These are phyloP conservation scores for Epinephelus fuscoguttatus DNA, from an alignment of 2,113 vertebrate genomes.

Conservation along the genomic window DNA sequence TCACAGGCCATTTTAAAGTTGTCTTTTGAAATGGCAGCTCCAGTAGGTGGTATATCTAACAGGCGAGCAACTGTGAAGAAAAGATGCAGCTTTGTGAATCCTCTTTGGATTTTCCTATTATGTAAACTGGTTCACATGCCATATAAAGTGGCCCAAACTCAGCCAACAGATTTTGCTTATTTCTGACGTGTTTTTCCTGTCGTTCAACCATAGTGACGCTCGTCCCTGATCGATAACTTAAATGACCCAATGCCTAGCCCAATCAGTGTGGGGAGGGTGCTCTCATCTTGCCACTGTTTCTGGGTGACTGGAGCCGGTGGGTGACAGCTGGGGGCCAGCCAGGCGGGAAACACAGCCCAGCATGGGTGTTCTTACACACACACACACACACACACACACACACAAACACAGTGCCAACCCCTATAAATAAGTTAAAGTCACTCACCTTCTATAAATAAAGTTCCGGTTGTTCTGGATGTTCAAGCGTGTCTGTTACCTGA, in stretches of 20 bases:
- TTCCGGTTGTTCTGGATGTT: constrained; percentile 47
- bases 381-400: background rate
- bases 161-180: background rate
- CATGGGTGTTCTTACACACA: constrained; percentile 14
- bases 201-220: background rate
- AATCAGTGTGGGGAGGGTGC: constrained; percentile 31
- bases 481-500: constrained; percentile 22
- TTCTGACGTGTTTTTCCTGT: background rate
- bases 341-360: constrained; percentile 53
- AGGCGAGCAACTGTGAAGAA: background rate
- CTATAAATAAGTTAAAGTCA: constrained; percentile 78
- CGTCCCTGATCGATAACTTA: background rate
- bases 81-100: background rate
- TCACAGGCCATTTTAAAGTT: constrained; percentile 11
- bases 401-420: constrained; percentile 34
- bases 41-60: background rate
- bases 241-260: background rate
- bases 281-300: constrained; percentile 54
- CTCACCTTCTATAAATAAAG: constrained; percentile 69
- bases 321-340: constrained; percentile 63
- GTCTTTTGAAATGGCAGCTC: constrained; percentile 2
- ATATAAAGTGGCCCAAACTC: background rate
- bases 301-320: constrained; percentile 57
- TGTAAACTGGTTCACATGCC: background rate
- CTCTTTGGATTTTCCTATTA: background rate